Conservation (phyloP, 2,113 vertebrate genomes). For the Ascaphus truei region DNA sequence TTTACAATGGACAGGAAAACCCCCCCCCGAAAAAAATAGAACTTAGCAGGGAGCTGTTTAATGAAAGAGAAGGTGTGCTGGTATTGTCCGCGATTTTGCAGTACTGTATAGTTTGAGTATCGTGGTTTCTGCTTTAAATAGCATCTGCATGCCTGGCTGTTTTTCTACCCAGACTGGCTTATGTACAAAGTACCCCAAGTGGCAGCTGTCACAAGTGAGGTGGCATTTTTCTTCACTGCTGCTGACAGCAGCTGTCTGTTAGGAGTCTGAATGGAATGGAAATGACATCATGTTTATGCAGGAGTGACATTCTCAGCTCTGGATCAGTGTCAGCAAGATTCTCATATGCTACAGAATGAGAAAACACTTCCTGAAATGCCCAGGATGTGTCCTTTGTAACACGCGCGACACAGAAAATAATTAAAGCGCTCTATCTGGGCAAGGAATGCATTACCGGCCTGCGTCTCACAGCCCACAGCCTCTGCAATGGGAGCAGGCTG, state of each 20-base stretch:
- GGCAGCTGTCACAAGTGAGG: constrained; percentile 90
- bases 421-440: constrained; percentile 60
- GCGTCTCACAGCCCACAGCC: background rate
- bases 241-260: constrained; percentile 93
- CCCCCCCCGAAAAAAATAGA: no score
- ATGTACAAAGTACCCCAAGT: constrained; percentile 76
- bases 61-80: constrained; percentile 3
- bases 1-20: no score
- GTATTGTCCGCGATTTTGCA: constrained; percentile 9
- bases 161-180: constrained; percentile 63
- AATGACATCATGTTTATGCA: constrained; percentile 97
- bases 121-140: constrained; percentile 66
- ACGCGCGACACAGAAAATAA: constrained; percentile 69
- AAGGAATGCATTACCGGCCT: constrained; percentile 39
- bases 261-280: constrained; percentile 83
- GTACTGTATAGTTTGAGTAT: no score
- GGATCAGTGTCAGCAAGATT: constrained; percentile 86
- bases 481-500: background rate
- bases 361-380: constrained; percentile 70
- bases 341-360: constrained; percentile 74
- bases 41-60: background rate
- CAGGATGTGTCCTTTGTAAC: constrained; percentile 78
- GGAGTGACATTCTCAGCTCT: constrained; percentile 78
- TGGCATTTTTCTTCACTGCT: constrained; percentile 85
- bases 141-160: constrained; percentile 73